phyloP scores from a whole-genome alignment of 2,888 invertebrate species.

The Spodoptera littoralis region DNA sequence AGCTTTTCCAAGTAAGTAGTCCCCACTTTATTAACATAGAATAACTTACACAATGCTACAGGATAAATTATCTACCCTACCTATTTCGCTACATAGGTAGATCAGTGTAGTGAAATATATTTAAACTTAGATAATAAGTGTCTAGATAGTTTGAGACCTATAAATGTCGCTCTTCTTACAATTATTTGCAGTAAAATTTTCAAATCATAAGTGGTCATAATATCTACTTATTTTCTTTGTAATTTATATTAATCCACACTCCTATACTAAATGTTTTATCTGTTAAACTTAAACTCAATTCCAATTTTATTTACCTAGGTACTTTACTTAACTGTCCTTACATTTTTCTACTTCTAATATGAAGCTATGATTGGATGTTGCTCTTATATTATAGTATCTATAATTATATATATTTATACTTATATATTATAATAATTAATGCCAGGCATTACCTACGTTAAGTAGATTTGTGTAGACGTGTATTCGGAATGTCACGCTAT shows the following conservation, averaged over 20 bases:
- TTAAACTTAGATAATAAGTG: too few relatives aligned
- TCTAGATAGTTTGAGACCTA: background rate
- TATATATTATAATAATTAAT: conserved; percentile 52
- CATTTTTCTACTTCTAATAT: conserved; percentile 2
- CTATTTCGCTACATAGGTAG: too few relatives aligned
- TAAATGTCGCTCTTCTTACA: conserved; percentile 33
- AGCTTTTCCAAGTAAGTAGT: too few relatives aligned
- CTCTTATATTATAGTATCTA: conserved; percentile 40
- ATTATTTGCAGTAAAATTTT: conserved; percentile 33
- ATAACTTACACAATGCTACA: too few relatives aligned
- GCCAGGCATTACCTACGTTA: conserved; percentile 60
- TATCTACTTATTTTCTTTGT: background rate
- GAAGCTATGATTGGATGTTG: conserved; percentile 25
- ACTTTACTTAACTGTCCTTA: too few relatives aligned
- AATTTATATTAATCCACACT: background rate
- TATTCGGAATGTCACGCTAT: conserved; percentile 64
- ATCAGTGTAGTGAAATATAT: too few relatives aligned
- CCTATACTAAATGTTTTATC: too few relatives aligned
- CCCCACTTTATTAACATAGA: too few relatives aligned
- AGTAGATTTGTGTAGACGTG: conserved; percentile 54
- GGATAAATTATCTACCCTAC: too few relatives aligned
- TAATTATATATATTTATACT: conserved; percentile 21
- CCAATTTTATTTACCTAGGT: too few relatives aligned
- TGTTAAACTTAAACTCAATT: too few relatives aligned
- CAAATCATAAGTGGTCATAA: conserved; percentile 11